These are phyloP conservation scores for Cyprinodon brontotheroides DNA, from an alignment of 2,113 vertebrate genomes.

Conservation along the genomic window DNA sequence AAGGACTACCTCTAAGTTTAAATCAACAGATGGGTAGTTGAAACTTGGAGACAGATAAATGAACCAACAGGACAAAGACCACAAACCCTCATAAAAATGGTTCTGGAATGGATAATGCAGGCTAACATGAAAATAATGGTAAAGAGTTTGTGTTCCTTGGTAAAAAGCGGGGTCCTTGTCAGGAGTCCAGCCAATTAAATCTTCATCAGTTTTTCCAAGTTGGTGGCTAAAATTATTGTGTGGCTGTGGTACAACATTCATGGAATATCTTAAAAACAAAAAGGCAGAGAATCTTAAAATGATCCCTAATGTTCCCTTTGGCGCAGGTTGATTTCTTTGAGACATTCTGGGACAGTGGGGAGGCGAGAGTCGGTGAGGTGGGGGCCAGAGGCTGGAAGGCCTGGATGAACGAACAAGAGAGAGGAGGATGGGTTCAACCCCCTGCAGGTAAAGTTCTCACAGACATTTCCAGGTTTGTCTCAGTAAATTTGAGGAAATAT, in stretches of 20 bases:
- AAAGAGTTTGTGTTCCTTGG: no score
- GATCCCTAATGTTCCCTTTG: not conserved
- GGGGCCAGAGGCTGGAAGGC: slow-evolving; percentile 92
- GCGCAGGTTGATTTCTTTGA: slow-evolving; percentile 92
- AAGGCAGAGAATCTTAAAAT: not conserved
- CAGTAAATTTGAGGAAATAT: not conserved
- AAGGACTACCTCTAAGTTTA: no score
- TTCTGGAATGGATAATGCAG: not conserved
- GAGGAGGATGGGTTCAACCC: slow-evolving; percentile 91
- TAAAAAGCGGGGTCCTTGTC: no score
- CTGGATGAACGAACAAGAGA: slow-evolving; percentile 96
- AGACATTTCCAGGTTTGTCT: not conserved
- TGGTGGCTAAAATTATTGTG: not conserved
- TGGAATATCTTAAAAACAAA: not conserved
- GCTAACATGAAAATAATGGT: not conserved
- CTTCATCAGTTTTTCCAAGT: not conserved
- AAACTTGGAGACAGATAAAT: not conserved
- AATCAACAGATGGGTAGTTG: no score
- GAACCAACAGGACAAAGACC: not conserved
- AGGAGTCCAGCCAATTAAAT: not conserved
- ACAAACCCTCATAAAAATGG: not conserved
- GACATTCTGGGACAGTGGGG: slow-evolving; percentile 96
- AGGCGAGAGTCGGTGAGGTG: slow-evolving; percentile 89
- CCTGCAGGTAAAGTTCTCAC: slow-evolving; percentile 76
- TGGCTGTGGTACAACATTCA: not conserved